These are phyloP conservation scores for Sternotherus odoratus DNA, from an alignment of 2,797 vertebrate genomes.

Conservation along the genomic window DNA sequence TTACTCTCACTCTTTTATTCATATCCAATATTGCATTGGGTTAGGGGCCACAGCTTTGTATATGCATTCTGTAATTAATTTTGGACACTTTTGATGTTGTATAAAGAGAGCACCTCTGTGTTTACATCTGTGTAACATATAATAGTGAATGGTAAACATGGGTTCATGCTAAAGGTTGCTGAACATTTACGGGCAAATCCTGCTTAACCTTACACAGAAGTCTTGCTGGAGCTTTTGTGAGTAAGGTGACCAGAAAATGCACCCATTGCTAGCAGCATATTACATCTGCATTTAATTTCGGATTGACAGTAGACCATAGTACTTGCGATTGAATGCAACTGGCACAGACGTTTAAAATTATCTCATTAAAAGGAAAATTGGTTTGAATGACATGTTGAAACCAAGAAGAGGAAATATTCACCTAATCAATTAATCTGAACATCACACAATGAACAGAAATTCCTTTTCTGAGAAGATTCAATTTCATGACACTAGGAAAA, in stretches of 20 bases:
- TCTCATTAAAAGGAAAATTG: background rate
- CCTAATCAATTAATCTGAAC: background rate
- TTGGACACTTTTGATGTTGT: background rate
- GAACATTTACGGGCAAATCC: background rate
- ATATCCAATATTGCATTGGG: background rate
- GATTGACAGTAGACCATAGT: background rate
- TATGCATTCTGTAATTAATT: background rate
- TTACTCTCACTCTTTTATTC: background rate
- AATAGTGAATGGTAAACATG: fast-evolving
- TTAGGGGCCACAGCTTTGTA: background rate
- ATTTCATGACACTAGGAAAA: background rate
- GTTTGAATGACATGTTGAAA: background rate
- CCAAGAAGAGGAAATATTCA: background rate
- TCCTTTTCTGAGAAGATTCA: background rate
- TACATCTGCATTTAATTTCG: background rate
- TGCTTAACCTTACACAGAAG: background rate
- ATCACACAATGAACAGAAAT: background rate
- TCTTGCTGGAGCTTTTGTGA: background rate
- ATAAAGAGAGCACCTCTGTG: background rate
- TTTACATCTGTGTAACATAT: background rate
- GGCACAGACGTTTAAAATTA: background rate
- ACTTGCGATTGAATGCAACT: background rate
- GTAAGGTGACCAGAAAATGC: background rate
- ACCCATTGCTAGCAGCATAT: fast-evolving
- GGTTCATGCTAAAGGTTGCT: fast-evolving